These are phyloP conservation scores for Lota lota DNA, from an alignment of 2,113 vertebrate genomes.

Conservation along the genomic window DNA sequence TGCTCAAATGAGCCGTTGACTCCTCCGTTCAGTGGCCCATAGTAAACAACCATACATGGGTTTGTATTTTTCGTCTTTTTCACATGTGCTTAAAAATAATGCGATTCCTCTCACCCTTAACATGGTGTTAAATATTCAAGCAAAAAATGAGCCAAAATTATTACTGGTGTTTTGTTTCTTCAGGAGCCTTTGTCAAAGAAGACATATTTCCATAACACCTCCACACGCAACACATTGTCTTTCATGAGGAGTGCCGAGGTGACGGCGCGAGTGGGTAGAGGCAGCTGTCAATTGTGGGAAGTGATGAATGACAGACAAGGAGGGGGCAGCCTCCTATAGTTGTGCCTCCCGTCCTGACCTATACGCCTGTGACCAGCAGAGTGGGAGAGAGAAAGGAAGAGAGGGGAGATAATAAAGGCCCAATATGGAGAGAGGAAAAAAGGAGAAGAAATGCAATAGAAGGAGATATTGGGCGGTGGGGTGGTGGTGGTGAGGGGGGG, in stretches of 20 bases:
- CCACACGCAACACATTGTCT: conserved; percentile 44
- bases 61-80: neutral
- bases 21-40: neutral
- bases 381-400: conserved; percentile 58
- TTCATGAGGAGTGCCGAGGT: conserved; percentile 52
- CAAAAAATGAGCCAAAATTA: no score
- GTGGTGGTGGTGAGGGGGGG: conserved; percentile 48
- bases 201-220: conserved; percentile 12
- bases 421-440: conserved; percentile 35
- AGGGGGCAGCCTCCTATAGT: conserved; percentile 34
- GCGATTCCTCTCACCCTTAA: neutral
- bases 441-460: conserved; percentile 5
- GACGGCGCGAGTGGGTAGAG: conserved; percentile 50
- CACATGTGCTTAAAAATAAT: neutral
- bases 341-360: conserved; percentile 59
- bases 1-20: neutral
- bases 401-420: conserved; percentile 14
- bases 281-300: conserved; percentile 65
- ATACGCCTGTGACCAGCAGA: conserved; percentile 42
- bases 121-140: neutral
- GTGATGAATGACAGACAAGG: conserved; percentile 65
- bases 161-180: neutral
- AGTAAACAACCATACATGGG: neutral
- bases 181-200: neutral
- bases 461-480: conserved; percentile 1